Conservation (phyloP, 1,140 invertebrate species). For the Pissodes strobi region DNA sequence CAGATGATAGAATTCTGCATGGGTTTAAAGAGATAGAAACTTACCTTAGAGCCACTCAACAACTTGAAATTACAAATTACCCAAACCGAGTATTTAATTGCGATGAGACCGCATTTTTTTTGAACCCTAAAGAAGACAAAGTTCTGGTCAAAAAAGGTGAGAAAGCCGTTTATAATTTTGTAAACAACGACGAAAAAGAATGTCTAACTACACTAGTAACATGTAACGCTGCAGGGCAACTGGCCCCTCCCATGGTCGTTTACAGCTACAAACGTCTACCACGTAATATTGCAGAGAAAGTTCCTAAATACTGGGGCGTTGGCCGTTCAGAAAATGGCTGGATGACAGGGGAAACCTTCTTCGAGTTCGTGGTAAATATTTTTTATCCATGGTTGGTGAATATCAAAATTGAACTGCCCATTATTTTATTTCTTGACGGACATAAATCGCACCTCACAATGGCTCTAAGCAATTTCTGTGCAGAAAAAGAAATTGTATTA, state of each 20-base stretch:
- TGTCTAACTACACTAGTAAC: too few relatives aligned
- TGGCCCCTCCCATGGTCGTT: constrained; percentile 26
- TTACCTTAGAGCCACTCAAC: too few relatives aligned
- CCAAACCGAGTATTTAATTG: too few relatives aligned
- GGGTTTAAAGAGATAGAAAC: too few relatives aligned
- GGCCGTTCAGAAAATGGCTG: constrained; percentile 54
- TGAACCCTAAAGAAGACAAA: too few relatives aligned
- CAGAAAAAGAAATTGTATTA: constrained; percentile 52
- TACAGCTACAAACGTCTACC: constrained; percentile 19
- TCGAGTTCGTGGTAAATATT: constrained; percentile 55
- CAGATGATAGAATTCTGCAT: too few relatives aligned
- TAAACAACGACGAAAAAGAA: too few relatives aligned
- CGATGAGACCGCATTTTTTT: too few relatives aligned
- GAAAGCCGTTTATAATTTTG: too few relatives aligned
- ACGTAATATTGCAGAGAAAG: constrained; percentile 4
- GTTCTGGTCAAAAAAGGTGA: too few relatives aligned
- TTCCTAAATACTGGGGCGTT: constrained; percentile 37
- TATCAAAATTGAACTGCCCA: constrained; percentile 45
- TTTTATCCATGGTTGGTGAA: constrained; percentile 45
- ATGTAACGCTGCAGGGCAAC: too few relatives aligned
- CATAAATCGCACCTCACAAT: constrained; percentile 53
- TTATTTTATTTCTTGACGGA: constrained; percentile 56
- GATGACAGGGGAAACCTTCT: constrained; percentile 56
- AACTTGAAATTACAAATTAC: too few relatives aligned
- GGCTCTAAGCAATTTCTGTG: constrained; percentile 52